Percentiles rank a stretch among this genome's conserved stretches.
Conservation (phyloP, 1,140 invertebrate genomes). For the Dolichoris vasculosae region DNA sequence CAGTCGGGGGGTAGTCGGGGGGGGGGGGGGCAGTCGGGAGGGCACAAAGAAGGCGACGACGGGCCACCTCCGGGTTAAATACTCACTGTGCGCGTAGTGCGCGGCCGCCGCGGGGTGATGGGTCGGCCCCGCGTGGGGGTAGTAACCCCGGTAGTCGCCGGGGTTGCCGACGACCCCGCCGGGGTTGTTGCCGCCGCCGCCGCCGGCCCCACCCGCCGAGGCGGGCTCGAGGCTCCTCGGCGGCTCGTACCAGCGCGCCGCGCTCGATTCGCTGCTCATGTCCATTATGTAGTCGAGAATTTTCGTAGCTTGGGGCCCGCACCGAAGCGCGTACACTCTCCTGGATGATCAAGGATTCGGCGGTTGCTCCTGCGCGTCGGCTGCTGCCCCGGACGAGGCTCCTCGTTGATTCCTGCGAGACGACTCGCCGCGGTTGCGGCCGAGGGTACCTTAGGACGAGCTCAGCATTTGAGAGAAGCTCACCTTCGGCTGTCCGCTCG, state of each 20-base stretch:
- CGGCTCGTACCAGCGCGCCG: slow-evolving; percentile 73
- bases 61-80: slow-evolving; percentile 13
- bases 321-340: slow-evolving; percentile 45
- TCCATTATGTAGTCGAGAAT: slow-evolving; percentile 72
- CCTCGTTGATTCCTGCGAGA: background rate
- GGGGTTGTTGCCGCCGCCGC: slow-evolving; percentile 62
- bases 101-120: slow-evolving; percentile 71
- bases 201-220: slow-evolving; percentile 56
- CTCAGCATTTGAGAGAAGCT: background rate
- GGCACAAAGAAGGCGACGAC: background rate
- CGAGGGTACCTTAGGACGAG: background rate
- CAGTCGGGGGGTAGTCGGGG: too few relatives aligned
- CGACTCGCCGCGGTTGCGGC: background rate
- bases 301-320: slow-evolving; percentile 55
- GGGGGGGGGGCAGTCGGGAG: too few relatives aligned
- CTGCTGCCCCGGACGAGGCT: background rate
- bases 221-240: slow-evolving; percentile 71
- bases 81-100: slow-evolving; percentile 74
- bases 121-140: slow-evolving; percentile 70
- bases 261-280: slow-evolving; percentile 74
- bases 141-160: slow-evolving; percentile 71
- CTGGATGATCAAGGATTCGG: background rate
- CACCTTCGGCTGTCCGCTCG: background rate
- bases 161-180: slow-evolving; percentile 67
- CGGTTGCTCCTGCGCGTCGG: background rate